Conservation (phyloP, 2,797 vertebrate genomes). For the Fistularia commersonii region DNA sequence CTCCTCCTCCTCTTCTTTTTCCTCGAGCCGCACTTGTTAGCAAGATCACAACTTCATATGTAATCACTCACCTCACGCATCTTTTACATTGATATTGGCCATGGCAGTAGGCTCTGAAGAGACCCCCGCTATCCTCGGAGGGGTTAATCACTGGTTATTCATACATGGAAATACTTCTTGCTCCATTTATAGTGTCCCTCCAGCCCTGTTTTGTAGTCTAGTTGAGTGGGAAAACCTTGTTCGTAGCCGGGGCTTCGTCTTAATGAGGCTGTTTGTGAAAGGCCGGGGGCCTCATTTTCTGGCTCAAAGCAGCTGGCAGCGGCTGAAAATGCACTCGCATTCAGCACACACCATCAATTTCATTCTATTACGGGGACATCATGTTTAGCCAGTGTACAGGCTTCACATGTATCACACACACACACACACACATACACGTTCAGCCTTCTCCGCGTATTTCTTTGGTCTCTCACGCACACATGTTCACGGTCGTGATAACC, state of each 20-base stretch:
- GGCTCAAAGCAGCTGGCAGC: slow-evolving; percentile 27
- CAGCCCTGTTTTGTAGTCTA: slow-evolving; percentile 17
- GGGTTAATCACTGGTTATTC: slow-evolving; percentile 32
- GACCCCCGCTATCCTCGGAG: slow-evolving; percentile 4
- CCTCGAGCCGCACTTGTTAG: no score
- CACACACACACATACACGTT: no score
- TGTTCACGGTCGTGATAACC: no score
- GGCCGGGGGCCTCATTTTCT: slow-evolving; percentile 46
- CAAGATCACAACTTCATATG: slow-evolving; percentile 4
- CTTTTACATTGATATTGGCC: no score
- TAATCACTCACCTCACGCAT: slow-evolving; percentile 6
- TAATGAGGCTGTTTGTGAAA: slow-evolving; percentile 62
- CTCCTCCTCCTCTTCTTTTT: slow-evolving; percentile 3
- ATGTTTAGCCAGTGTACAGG: slow-evolving; percentile 21
- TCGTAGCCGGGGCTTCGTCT: slow-evolving; percentile 34
- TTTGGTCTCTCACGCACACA: background rate
- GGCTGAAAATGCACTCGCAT: slow-evolving; percentile 30
- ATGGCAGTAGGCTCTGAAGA: no score
- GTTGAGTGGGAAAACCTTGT: slow-evolving; percentile 28
- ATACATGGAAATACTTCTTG: slow-evolving; percentile 35
- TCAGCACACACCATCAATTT: slow-evolving; percentile 29
- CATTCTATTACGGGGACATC: slow-evolving; percentile 48
- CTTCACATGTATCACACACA: no score
- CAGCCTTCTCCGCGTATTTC: no score
- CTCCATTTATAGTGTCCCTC: slow-evolving; percentile 40